Conservation (phyloP, 2,113 vertebrate species). For the Eulacestoma nigropectus region DNA sequence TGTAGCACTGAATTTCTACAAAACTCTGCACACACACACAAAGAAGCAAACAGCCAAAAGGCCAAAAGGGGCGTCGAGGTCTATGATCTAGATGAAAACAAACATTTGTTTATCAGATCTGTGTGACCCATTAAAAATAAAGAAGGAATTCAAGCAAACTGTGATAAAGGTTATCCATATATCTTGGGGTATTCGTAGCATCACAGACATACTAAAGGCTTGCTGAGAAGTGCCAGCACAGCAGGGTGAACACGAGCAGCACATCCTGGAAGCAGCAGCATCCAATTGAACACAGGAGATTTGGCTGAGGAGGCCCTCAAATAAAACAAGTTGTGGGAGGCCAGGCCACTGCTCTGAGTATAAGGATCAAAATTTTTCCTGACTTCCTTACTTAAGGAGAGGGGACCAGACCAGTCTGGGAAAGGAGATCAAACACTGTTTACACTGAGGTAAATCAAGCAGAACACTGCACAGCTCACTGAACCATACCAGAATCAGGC, state of each 20-base stretch:
- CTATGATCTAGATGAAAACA: background rate
- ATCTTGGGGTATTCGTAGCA: background rate
- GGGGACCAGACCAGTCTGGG: background rate
- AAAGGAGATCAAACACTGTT: slow-evolving; percentile 32
- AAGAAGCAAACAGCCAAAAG: background rate
- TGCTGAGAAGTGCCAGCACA: slow-evolving; percentile 7
- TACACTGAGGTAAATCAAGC: slow-evolving; percentile 37
- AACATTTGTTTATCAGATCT: background rate
- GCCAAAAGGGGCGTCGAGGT: background rate
- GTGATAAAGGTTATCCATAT: background rate
- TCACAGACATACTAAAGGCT: background rate
- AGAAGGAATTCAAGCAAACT: background rate
- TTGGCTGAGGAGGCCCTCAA: background rate
- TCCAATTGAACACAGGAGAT: slow-evolving; percentile 14
- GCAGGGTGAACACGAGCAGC: slow-evolving; percentile 21
- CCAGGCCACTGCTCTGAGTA: background rate
- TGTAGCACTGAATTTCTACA: background rate
- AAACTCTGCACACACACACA: background rate
- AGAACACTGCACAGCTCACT: slow-evolving; percentile 21
- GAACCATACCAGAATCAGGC: slow-evolving; percentile 36
- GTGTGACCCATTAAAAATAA: background rate
- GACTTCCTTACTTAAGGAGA: background rate
- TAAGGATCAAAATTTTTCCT: background rate
- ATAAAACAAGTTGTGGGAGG: slow-evolving; percentile 4
- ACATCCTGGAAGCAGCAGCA: slow-evolving; percentile 31